These are phyloP conservation scores for Melieria omissa DNA, from an alignment of 2,888 invertebrate genomes.

Conservation along the genomic window DNA sequence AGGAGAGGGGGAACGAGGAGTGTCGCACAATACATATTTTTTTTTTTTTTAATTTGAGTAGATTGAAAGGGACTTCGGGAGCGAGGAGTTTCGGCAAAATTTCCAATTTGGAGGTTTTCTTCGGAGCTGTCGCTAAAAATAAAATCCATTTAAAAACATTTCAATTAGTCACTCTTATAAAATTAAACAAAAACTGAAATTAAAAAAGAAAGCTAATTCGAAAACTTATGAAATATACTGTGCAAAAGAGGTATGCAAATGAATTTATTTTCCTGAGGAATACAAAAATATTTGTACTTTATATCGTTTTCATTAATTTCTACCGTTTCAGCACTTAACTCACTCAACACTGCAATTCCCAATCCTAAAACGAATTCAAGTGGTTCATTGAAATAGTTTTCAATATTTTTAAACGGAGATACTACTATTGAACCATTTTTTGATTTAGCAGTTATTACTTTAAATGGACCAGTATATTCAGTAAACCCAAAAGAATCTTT, in stretches of 20 bases:
- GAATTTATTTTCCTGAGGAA: constrained; percentile 11
- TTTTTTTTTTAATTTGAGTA: no score
- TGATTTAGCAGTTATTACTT: constrained; percentile 7
- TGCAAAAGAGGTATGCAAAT: constrained; percentile 21
- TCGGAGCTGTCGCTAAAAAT: no score
- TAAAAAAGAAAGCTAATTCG: not conserved
- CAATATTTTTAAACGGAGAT: constrained; percentile 16
- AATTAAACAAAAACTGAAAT: no score
- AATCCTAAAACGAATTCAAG: constrained; percentile 11
- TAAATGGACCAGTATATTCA: constrained; percentile 15
- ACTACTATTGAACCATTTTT: constrained; percentile 5
- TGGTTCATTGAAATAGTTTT: constrained; percentile 23
- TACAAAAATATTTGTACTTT: constrained; percentile 23
- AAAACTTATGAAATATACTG: constrained; percentile 21
- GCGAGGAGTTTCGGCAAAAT: no score
- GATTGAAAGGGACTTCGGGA: no score
- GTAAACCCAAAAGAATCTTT: constrained; percentile 8
- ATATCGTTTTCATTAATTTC: constrained; percentile 21
- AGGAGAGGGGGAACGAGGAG: no score
- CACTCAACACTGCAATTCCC: constrained; percentile 21
- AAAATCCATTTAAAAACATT: no score
- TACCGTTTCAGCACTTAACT: constrained; percentile 10
- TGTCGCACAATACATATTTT: no score
- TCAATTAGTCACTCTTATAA: no score
- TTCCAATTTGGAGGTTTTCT: no score